These are phyloP conservation scores for Psilopogon haemacephalus DNA, from an alignment of 2,113 vertebrate species.

Conservation along the genomic window DNA sequence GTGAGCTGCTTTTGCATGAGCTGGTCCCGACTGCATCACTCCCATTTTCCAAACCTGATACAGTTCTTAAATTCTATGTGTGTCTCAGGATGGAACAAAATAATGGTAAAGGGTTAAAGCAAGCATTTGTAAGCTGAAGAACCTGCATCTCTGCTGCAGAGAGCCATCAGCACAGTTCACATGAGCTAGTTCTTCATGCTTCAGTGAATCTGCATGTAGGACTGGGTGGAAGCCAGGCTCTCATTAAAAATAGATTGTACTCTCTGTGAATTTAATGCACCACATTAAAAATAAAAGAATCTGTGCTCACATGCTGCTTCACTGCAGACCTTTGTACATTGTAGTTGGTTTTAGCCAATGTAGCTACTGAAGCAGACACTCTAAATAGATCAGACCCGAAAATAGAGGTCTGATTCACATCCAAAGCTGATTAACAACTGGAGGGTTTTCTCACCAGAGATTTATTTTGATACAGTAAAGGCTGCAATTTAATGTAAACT, in stretches of 20 bases:
- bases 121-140: not conserved
- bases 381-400: conserved; percentile 9
- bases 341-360: conserved; percentile 33
- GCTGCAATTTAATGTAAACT: not conserved
- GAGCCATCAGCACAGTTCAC: not conserved
- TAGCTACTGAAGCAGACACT: conserved; percentile 37
- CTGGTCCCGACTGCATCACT: not conserved
- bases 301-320: conserved; percentile 3
- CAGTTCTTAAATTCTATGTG: not conserved
- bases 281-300: conserved; percentile 45
- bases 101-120: not conserved
- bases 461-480: not conserved
- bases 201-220: not conserved
- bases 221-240: conserved; percentile 48
- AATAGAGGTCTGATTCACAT: conserved; percentile 21
- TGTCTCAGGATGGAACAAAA: not conserved
- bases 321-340: not conserved
- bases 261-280: not conserved
- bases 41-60: not conserved
- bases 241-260: conserved; percentile 54
- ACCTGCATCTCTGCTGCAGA: not conserved
- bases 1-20: not conserved
- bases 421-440: conserved; percentile 13
- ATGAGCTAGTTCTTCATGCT: conserved; percentile 24
- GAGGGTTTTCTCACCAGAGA: not conserved